Base-by-base conservation (phyloP, 2,113 vertebrate genomes). In the Eublepharis macularius region DNA sequence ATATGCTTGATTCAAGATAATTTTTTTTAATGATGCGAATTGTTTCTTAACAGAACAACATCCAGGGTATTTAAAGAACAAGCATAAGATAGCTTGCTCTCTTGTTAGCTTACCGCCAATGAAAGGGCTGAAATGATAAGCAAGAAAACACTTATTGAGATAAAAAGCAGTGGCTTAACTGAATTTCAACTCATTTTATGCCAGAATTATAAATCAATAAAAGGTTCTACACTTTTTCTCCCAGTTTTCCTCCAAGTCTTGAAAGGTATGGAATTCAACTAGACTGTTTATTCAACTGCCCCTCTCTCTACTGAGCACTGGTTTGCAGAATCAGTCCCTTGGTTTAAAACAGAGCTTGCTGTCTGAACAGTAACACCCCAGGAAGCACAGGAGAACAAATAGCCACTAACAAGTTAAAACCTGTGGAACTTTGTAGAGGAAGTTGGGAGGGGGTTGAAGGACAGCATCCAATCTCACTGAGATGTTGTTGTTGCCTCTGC, bases 351-450 rank as follows among this genome's bases (percentile, higher is more conserved):
- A 8, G 29, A 13, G 43, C 34, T 78, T 60, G 39, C 6, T 78
- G 21, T 34, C 11, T 78, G 6, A 3, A 49, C 69, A 24, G 9
- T 8, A 73, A 57, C 60, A 63, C 60, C 60, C 29, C 26, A 63
- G 26, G 65, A 92, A 88, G 75, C 32, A 72, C 39, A 88, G 87
- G 32, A 72, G 91, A 87, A 87, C n/a, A 34, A 39, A 1, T 21
- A 86, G 34, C 1, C 32, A 65, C 82, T 2, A 17, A 82, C 32
- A 10, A 34, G 11, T 86, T 75, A 26, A 32, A 26, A 75, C 14
- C 6, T n/a, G 21, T 13, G 21, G 26, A 29, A 41, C 4, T 91
- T 16, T 36, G 51, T 2, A 69, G 34, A 39, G 34, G 8, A 70
- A 21, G 36, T 4, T 34, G 34, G 17, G 66, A 36, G 68, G n/a